Evolutionary conservation across 2,113 vertebrate species (phyloP), one percentile per base, ranked within the genome.

Genomic region (Leptobrachium ailaonicum): DNA sequence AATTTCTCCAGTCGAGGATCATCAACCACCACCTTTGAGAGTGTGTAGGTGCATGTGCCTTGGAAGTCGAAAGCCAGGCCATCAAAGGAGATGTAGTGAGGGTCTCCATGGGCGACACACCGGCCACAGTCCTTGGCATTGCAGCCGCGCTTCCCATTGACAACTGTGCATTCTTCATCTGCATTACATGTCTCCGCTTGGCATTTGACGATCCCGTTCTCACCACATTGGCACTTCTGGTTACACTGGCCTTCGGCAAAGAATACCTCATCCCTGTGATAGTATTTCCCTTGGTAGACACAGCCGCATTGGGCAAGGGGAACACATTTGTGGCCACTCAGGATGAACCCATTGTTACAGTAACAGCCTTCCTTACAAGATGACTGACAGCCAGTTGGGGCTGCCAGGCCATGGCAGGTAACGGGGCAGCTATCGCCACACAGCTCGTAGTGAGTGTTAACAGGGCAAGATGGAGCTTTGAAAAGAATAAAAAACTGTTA

Each of bases 371-470:
- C 90, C 4, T 82, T 62, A 0, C 87, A 88, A 0, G 69, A 13
- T 6, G 66, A n/a, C 1, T 50, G 45, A 53, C 89, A 92, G 44
- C 53, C 44, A 45, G 73, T 58, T n/a, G 73, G 71, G 0, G 14
- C 40, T 12, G 77, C 58, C 0, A 20, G n/a, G 0, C 70, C 40
- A 20, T 66, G 41, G 67, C 90, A 91, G 12, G 87, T 87, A 2
- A 84, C 53, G 0, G 90, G 86, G 53, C 90, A 92, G 63, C 87
- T 87, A 14, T 43, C 58, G 32, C 89, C 89, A 0, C 92, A 93
- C n/a, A 88, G 43, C 62, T 92, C 88, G 0, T 93, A 93, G 84
- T 93, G 91, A 83, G 88, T 92, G 83, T 91, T 88, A 0, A 71
- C 7, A 0, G 87, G 88, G 70, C 91, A 93, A 20, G 85, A 0